Conservation (phyloP, 2,797 vertebrate genomes). For the Phrynocephalus forsythii region DNA sequence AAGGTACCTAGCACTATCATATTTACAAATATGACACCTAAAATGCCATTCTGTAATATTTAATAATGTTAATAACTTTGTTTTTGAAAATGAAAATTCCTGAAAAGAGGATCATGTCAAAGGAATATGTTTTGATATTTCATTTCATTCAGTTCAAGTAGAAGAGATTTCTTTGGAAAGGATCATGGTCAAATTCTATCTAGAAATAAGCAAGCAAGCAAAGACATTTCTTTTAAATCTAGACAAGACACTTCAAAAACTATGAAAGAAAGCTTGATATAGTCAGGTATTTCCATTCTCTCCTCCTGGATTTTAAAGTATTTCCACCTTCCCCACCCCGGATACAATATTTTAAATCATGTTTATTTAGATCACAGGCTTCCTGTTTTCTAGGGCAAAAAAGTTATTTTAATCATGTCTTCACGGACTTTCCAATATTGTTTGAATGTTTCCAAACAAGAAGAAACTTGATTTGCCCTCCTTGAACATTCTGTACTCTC, state of each 20-base stretch:
- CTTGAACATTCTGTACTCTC: constrained; percentile 60
- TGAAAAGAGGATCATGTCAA: constrained; percentile 40
- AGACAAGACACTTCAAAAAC: neutral
- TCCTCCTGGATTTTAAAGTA: neutral
- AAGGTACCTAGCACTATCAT: too few relatives aligned
- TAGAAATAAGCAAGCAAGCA: neutral
- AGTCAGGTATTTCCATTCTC: neutral
- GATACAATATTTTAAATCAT: constrained; percentile 1
- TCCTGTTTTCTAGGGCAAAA: constrained; percentile 25
- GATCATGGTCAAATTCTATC: constrained; percentile 22
- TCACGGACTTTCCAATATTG: constrained; percentile 56
- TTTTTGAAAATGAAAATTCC: neutral
- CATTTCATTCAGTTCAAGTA: constrained; percentile 32
- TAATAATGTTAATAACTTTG: neutral
- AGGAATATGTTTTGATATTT: constrained; percentile 40
- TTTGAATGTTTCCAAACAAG: constrained; percentile 67
- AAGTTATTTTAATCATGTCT: constrained; percentile 54
- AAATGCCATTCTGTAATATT: neutral
- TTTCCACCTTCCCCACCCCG: neutral
- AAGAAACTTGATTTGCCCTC: constrained; percentile 66
- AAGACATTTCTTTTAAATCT: neutral
- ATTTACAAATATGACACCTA: neutral
- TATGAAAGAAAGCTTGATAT: constrained; percentile 9
- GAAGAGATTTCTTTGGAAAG: neutral
- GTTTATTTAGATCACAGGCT: constrained; percentile 17